phyloP scores from a whole-genome alignment of 2,888 invertebrate genomes.

The Cheilosia vernalis region DNA sequence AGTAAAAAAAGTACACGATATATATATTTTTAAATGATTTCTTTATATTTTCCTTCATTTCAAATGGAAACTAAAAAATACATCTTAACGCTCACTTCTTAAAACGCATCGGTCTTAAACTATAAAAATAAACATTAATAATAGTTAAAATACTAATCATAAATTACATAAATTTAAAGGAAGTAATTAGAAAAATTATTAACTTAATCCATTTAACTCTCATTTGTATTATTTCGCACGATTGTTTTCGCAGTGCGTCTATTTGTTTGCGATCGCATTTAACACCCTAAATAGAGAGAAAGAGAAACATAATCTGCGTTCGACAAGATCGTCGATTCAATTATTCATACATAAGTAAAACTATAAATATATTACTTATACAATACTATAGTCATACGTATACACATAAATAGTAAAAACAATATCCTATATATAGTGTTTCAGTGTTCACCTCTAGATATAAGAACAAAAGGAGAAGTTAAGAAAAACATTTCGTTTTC shows the following conservation, averaged over 20 bases:
- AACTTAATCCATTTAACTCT: conserved; percentile 58
- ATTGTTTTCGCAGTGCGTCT: conserved; percentile 5
- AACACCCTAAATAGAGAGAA: conserved; percentile 11
- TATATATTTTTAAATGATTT: conserved; percentile 65
- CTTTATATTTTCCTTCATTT: conserved; percentile 73
- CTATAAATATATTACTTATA: conserved; percentile 42
- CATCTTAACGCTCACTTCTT: conserved; percentile 68
- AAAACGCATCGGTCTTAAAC: conserved; percentile 57
- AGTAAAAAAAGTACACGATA: conserved; percentile 29
- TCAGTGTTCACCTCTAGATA: conserved; percentile 17
- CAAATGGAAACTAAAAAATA: conserved; percentile 64
- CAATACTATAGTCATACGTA: conserved; percentile 37
- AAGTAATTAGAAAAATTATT: conserved; percentile 51
- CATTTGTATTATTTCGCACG: conserved; percentile 45
- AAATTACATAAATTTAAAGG: conserved; percentile 72
- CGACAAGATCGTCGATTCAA: conserved; percentile 13
- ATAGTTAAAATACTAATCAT: conserved; percentile 73
- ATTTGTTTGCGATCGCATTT: background rate
- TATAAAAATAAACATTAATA: conserved; percentile 24
- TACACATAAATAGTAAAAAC: conserved; percentile 48
- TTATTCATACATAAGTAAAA: conserved; percentile 19
- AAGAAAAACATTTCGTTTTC: conserved; percentile 15
- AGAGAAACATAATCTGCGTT: conserved; percentile 13
- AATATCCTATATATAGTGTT: conserved; percentile 16
- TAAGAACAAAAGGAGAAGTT: conserved; percentile 2